Conservation (phyloP, 2,113 vertebrate genomes). For the Pterocles gutturalis region DNA sequence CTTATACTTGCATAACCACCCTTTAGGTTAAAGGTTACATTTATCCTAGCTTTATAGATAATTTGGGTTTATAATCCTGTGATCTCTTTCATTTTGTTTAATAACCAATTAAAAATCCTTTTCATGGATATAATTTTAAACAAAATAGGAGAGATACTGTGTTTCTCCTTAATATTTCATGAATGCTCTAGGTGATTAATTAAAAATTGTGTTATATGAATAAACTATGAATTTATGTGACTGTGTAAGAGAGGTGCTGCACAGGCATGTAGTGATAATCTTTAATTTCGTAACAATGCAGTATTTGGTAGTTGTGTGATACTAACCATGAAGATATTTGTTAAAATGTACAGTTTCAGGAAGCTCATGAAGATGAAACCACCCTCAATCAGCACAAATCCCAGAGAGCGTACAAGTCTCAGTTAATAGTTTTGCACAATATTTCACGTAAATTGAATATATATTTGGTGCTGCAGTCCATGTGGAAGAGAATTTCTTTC, state of each 20-base stretch:
- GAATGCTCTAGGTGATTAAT: constrained; percentile 22
- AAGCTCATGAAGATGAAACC: not conserved
- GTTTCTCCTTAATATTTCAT: constrained; percentile 9
- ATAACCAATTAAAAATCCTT: constrained; percentile 33
- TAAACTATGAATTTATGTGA: constrained; percentile 24
- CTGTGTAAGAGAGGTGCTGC: not conserved
- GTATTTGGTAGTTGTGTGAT: not conserved
- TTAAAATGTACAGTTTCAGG: constrained; percentile 6
- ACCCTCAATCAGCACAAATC: not conserved
- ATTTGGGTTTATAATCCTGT: constrained; percentile 3
- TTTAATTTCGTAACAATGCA: not conserved
- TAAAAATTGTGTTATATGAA: constrained; percentile 48
- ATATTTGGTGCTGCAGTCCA: not conserved
- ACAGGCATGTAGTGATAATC: not conserved
- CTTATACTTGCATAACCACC: not conserved
- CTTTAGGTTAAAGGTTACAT: not conserved
- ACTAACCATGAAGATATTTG: not conserved
- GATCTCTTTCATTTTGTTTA: not conserved
- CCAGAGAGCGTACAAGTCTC: not conserved
- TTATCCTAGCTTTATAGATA: not conserved
- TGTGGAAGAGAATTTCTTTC: not conserved
- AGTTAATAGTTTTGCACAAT: not conserved
- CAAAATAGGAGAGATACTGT: not conserved
- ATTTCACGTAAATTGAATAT: not conserved
- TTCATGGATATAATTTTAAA: constrained; percentile 37